Percentiles rank a stretch among this genome's conserved stretches.
phyloP scores from a whole-genome alignment of 2,797 vertebrate genomes.

The Leptoclinus maculatus region DNA sequence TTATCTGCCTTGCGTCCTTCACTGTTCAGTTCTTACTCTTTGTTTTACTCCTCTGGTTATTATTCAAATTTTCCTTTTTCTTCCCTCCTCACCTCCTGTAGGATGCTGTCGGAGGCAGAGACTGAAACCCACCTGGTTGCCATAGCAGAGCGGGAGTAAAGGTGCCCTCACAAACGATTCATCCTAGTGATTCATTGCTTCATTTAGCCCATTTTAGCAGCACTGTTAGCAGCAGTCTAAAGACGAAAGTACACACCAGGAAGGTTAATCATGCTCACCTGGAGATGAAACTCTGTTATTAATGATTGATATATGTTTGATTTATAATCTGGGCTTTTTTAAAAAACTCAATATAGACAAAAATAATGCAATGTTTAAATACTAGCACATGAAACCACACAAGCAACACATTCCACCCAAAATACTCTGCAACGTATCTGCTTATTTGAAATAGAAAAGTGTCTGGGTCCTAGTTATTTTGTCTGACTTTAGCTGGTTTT shows the following conservation, averaged over 20 bases:
- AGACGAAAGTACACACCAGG: neutral
- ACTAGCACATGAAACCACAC: neutral
- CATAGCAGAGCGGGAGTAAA: slow-evolving; percentile 85
- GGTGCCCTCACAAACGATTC: neutral
- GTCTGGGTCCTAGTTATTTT: neutral
- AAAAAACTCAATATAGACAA: neutral
- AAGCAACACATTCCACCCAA: neutral
- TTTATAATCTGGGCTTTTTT: slow-evolving; percentile 3
- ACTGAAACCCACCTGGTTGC: slow-evolving; percentile 81
- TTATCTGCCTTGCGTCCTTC: neutral
- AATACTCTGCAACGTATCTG: neutral
- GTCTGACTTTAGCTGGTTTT: neutral
- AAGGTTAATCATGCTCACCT: slow-evolving; percentile 1
- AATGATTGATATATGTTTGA: slow-evolving; percentile 2
- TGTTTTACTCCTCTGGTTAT: neutral
- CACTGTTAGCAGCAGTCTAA: neutral
- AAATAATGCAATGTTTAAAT: neutral
- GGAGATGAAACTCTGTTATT: slow-evolving; percentile 5
- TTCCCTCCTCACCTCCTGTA: slow-evolving; percentile 36
- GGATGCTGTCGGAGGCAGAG: slow-evolving; percentile 79
- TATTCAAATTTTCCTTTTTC: neutral
- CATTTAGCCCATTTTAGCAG: neutral
- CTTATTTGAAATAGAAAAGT: neutral
- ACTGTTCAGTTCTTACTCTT: neutral
- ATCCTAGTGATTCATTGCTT: slow-evolving; percentile 10